Base-by-base conservation (phyloP, 2,113 vertebrate species). In the Anguilla rostrata region DNA sequence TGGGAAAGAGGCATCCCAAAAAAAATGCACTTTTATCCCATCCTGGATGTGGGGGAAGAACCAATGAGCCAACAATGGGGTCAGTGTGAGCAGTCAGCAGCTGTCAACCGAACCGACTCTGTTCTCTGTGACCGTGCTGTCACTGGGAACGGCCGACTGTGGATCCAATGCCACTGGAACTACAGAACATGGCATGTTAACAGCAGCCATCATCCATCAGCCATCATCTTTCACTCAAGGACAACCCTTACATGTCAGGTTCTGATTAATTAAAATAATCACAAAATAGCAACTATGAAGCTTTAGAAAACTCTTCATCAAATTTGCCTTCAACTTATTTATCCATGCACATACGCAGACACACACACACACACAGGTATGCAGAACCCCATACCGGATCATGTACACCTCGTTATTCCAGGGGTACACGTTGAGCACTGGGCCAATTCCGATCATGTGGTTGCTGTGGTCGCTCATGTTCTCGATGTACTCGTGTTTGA, bases 341-440 rank as follows among this genome's bases (percentile, higher is more conserved):
- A 29, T 34, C 9, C 71, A 75, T 34, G n/a, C 71, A 75, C 71
- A 49, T 46, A 57, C 84, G 39, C 78, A 78, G 16, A 78, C 39
- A 12, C 56, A 43, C 53, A 29, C 49, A 34, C 66, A 83, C 18
- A 86, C 75, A 75, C 71, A 75, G 22, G 26, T 7, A 22, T n/a
- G 1, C 26, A 75, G 71, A 34, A 34, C n/a, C n/a, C 82, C 78
- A 71, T 93, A 99, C 98, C 98, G 95, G 78, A 99, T 97, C 92
- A 98, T 92, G 92, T 97, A 98, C 0, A 98, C 88, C 90, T 99
- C 97, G 0, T 97, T 96, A 94, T 99, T 99, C 98, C 98, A 99
- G 5, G 98, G 97, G 84, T 98, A 97, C 78, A 96, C 92, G 0
- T 94, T 96, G 88, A 99, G 94, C 89, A 99, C 90, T 0, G 98